Percentiles rank a stretch among this genome's conserved stretches.
These are phyloP conservation scores for Acanthococcus lagerstroemiae DNA, from an alignment of 2,888 invertebrate species.

Conservation along the genomic window DNA sequence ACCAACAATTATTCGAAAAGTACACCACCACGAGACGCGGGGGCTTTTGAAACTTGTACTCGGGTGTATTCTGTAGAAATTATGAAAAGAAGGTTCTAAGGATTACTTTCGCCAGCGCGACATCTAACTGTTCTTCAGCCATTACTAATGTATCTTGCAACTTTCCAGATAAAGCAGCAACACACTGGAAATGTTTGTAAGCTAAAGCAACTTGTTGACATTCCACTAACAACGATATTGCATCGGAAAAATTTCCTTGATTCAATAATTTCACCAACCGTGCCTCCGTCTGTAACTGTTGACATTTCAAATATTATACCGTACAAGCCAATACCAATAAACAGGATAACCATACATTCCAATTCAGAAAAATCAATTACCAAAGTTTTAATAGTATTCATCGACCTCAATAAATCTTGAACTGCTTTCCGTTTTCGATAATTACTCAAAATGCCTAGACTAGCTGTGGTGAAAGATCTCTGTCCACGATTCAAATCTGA, in stretches of 20 bases:
- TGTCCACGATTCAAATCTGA: constrained; percentile 63
- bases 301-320: background rate
- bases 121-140: constrained; percentile 84
- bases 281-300: constrained; percentile 68
- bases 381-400: constrained; percentile 69
- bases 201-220: constrained; percentile 76
- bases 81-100: background rate
- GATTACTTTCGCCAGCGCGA: constrained; percentile 66
- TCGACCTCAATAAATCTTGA: constrained; percentile 63
- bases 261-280: constrained; percentile 69
- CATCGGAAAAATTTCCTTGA: constrained; percentile 77
- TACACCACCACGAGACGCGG: too few species aligned
- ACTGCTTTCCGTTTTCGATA: constrained; percentile 79
- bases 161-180: constrained; percentile 73
- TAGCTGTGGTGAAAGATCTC: constrained; percentile 70
- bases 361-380: constrained; percentile 47
- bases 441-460: constrained; percentile 81
- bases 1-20: background rate
- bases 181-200: constrained; percentile 82
- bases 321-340: background rate
- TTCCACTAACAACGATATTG: constrained; percentile 78
- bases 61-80: too few species aligned
- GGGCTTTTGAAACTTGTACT: too few species aligned
- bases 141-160: constrained; percentile 82
- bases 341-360: background rate